Conservation (phyloP, 2,888 invertebrate genomes). For the Toxonevra muliebris region DNA sequence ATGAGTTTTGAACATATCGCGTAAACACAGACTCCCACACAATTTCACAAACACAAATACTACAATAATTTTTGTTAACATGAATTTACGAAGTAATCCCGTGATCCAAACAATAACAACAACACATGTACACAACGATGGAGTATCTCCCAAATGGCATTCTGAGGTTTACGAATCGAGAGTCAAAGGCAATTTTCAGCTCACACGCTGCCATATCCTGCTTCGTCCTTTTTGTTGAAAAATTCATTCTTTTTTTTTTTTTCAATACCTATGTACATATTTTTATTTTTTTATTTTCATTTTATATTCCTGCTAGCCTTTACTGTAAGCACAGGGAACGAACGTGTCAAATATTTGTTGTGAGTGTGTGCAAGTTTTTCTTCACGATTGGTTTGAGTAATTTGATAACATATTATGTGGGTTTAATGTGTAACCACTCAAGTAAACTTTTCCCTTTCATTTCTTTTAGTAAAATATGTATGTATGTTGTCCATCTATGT, state of each 20-base stretch:
- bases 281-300: not conserved
- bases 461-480: not conserved
- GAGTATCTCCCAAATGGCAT: slow-evolving; percentile 21
- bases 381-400: not conserved
- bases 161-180: slow-evolving; percentile 3
- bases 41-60: slow-evolving; percentile 24
- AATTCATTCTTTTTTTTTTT: not conserved
- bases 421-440: slow-evolving; percentile 14
- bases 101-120: not conserved
- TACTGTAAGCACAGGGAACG: not conserved
- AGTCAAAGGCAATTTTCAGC: slow-evolving; percentile 3
- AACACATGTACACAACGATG: slow-evolving; percentile 30
- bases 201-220: too few relatives aligned
- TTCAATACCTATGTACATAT: not conserved
- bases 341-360: slow-evolving; percentile 3
- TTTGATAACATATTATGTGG: slow-evolving; percentile 20
- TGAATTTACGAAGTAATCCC: not conserved
- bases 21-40: not conserved
- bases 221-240: too few relatives aligned
- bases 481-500: slow-evolving; percentile 9
- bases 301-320: not conserved
- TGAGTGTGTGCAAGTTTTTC: not conserved
- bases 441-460: not conserved
- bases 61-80: slow-evolving; percentile 8
- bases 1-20: not conserved